Evolutionary conservation across 2,113 vertebrate species (phyloP).

Genomic region (Lepus europaeus): DNA sequence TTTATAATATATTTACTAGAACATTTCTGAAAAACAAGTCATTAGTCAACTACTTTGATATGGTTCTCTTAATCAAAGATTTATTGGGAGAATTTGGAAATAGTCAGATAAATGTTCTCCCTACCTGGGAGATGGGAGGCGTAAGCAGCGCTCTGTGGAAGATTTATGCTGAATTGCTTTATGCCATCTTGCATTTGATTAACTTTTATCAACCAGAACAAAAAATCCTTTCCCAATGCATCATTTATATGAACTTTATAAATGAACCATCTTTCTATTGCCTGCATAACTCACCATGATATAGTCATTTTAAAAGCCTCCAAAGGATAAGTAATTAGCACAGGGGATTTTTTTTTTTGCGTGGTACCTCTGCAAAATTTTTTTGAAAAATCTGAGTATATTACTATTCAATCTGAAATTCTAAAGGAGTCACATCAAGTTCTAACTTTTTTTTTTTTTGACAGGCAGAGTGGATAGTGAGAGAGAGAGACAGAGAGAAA

Average conservation of each 20-base stretch:
- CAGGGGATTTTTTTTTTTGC: slow-evolving; percentile 23
- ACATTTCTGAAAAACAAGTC: slow-evolving; percentile 68
- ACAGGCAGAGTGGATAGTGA: no score
- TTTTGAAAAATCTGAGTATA: slow-evolving; percentile 32
- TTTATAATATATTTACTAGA: slow-evolving; percentile 84
- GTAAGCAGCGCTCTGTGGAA: slow-evolving; percentile 47
- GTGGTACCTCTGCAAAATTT: slow-evolving; percentile 47
- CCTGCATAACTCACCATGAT: slow-evolving; percentile 56
- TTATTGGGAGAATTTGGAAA: slow-evolving; percentile 72
- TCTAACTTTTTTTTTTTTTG: background rate
- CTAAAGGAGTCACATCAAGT: background rate
- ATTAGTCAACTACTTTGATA: slow-evolving; percentile 71
- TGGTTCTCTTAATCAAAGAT: slow-evolving; percentile 71
- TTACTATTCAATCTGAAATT: slow-evolving; percentile 46
- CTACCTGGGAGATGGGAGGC: background rate
- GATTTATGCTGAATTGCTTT: slow-evolving; percentile 60
- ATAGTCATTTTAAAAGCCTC: slow-evolving; percentile 57
- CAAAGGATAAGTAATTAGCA: slow-evolving; percentile 69
- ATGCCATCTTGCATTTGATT: slow-evolving; percentile 81
- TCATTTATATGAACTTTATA: slow-evolving; percentile 79
- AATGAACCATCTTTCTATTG: slow-evolving; percentile 70
- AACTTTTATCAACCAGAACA: slow-evolving; percentile 80
- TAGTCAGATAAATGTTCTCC: slow-evolving; percentile 56
- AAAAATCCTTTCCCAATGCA: slow-evolving; percentile 58
- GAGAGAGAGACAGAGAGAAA: no score